Base-by-base conservation (phyloP, 2,113 vertebrate species). In the Megaceryle torquata region DNA sequence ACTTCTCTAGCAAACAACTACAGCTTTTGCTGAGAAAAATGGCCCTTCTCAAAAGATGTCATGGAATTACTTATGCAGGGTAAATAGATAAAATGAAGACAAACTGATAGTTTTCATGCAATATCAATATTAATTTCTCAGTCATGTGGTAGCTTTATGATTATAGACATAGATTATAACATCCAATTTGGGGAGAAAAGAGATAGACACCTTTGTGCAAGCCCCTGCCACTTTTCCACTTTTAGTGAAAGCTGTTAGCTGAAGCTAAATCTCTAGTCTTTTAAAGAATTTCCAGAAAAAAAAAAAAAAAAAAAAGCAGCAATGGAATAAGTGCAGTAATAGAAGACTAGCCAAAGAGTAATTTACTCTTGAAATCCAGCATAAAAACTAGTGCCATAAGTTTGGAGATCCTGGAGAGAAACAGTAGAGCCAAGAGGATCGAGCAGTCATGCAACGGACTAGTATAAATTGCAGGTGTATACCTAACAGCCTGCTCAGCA, bases 331-430 rank as follows among this genome's bases (percentile, higher is more conserved):
- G 22, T 9, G 41, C 44, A 85, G 44, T 33, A 75, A 59, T 3
- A 39, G 74, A 50, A 67, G 16, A 56, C 86, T 87, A 84, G 10
- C 15, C 26, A 50, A 41, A 87, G 60, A 61, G 11, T 15, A 63
- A 86, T 14, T 72, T 29, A 48, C 4, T 56, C 53, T 46, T 60
- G 37, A 85, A 93, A 85, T 41, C 11, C 67, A 72, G 26, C 19
- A 53, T 39, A 53, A 70, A 82, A 79, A 46, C 6, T 37, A 44
- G 20, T 41, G 13, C 13, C 0, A 0, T 13, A 48, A 41, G 2
- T 69, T 29, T 61, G 86, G 53, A 80, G 53, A 59, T 51, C 25
- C 15, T 26, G 20, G 21, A 76, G 13, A 46, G 35, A 35, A 83
- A 70, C 33, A 15, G 3, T 8, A 13, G 29, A 53, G 15, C 37